These are phyloP conservation scores for Ylistrum balloti DNA, from an alignment of 1,140 invertebrate genomes.

Conservation along the genomic window DNA sequence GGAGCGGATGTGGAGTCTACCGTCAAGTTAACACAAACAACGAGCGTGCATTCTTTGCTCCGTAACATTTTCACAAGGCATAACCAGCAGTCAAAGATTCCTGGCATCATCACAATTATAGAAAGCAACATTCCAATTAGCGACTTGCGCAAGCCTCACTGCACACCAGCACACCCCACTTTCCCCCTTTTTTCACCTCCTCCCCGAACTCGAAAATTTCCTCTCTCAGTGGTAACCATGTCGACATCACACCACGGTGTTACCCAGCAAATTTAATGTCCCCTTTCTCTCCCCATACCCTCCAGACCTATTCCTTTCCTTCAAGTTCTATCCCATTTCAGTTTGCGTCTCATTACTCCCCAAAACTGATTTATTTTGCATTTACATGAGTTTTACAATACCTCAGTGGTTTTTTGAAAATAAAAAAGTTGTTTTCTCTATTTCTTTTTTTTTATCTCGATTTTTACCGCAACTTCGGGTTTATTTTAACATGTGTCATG, in stretches of 20 bases:
- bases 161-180: neutral
- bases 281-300: neutral
- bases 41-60: conserved; percentile 24
- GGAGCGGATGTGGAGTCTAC: neutral
- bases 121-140: conserved; percentile 38
- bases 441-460: neutral
- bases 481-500: neutral
- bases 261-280: neutral
- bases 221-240: neutral
- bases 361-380: neutral
- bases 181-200: neutral
- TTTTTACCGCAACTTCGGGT: neutral
- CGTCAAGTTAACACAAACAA: neutral
- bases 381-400: conserved; percentile 15
- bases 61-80: conserved; percentile 38
- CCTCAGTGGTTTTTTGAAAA: neutral
- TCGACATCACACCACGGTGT: neutral
- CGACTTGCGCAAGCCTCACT: conserved; percentile 23
- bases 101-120: neutral
- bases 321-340: too few relatives aligned
- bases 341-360: conserved; percentile 20
- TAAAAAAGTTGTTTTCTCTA: neutral
- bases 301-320: too few relatives aligned
- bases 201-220: neutral
- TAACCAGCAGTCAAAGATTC: conserved; percentile 28